Conservation (phyloP, 35 echinoderm and acorn worm species). For the Holothuria glaberrima region DNA sequence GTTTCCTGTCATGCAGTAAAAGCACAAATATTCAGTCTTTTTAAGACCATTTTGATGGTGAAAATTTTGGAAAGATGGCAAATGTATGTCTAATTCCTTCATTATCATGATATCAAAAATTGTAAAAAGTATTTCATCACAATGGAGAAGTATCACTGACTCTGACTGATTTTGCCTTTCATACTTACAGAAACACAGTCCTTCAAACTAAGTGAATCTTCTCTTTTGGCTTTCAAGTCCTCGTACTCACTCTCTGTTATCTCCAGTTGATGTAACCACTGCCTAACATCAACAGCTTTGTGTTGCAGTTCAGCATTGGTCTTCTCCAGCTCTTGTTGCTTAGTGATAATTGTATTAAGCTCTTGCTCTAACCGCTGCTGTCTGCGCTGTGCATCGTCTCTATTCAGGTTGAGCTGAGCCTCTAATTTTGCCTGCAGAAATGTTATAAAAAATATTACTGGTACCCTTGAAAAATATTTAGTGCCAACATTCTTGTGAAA, state of each 20-base stretch:
- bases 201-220: slow-evolving; percentile 68
- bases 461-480: no score
- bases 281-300: slow-evolving; percentile 71
- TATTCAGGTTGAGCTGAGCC: slow-evolving; percentile 84
- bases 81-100: no score
- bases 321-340: slow-evolving; percentile 81
- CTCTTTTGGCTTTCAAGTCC: slow-evolving; percentile 61
- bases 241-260: slow-evolving; percentile 75
- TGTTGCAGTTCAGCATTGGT: slow-evolving; percentile 80
- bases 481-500: no score
- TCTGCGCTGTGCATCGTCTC: slow-evolving; percentile 69
- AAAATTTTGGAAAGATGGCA: no score
- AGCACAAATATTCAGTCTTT: no score
- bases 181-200: slow-evolving; percentile 86
- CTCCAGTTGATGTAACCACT: slow-evolving; percentile 72
- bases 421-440: slow-evolving; percentile 84
- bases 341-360: slow-evolving; percentile 70
- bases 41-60: no score
- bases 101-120: no score
- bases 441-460: no score
- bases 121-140: no score
- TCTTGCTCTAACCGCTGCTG: slow-evolving; percentile 67
- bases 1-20: no score
- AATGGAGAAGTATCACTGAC: no score
- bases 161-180: not conserved